Conservation (phyloP, 1,140 invertebrate genomes). For the Cyrtorhinus lividipennis region DNA sequence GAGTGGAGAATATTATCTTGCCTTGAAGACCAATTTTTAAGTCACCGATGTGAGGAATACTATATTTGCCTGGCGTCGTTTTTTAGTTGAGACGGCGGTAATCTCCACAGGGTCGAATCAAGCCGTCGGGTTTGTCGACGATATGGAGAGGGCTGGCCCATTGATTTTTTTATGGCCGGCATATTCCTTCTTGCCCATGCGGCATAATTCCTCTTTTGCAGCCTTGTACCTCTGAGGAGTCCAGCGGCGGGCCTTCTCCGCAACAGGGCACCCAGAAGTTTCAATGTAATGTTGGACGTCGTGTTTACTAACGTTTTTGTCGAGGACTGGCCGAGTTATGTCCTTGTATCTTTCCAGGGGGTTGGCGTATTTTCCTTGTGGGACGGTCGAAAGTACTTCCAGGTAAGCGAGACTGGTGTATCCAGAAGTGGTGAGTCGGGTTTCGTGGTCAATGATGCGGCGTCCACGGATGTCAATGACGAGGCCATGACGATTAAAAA, state of each 20-base stretch:
- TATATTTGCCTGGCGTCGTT: constrained; percentile 31
- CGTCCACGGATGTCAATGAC: not conserved
- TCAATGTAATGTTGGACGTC: constrained; percentile 24
- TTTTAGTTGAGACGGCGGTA: constrained; percentile 29
- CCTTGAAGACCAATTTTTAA: too few relatives aligned
- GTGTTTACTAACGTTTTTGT: not conserved
- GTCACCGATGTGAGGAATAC: too few relatives aligned
- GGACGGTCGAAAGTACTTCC: not conserved
- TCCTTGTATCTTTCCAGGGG: not conserved
- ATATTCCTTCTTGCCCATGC: constrained; percentile 27
- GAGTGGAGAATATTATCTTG: too few relatives aligned
- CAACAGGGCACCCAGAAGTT: constrained; percentile 30
- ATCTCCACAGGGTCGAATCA: constrained; percentile 27
- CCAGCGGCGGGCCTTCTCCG: constrained; percentile 27
- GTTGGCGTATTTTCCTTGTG: not conserved
- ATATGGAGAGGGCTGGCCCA: too few relatives aligned
- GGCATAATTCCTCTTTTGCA: constrained; percentile 26
- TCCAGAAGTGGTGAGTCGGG: not conserved
- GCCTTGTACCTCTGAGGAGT: constrained; percentile 24
- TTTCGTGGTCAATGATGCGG: not conserved
- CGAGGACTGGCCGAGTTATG: not conserved
- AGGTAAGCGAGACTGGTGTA: not conserved
- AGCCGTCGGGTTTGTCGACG: constrained; percentile 29
- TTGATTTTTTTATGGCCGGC: too few relatives aligned
- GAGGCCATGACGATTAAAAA: constrained; percentile 21